phyloP scores from a whole-genome alignment of 2,113 vertebrate genomes.

The Echinops telfairi region DNA sequence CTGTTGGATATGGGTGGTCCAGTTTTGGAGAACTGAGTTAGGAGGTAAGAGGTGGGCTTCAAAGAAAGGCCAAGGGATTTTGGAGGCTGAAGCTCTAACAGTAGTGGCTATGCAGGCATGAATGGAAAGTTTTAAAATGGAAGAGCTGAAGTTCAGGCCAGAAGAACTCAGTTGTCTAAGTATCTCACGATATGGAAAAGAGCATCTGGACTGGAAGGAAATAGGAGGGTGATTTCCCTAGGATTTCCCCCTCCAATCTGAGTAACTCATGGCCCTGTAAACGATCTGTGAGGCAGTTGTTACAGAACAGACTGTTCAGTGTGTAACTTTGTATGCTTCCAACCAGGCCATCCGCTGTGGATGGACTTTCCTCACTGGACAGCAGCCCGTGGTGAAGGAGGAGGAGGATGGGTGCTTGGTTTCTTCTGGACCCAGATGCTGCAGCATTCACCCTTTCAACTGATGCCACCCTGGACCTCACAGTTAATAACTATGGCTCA shows the following conservation, averaged over 20 bases:
- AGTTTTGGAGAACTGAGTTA: neutral
- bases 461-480: neutral
- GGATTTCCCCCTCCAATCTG: neutral
- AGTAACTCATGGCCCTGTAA: neutral
- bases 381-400: neutral
- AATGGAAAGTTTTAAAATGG: neutral
- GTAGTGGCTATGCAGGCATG: neutral
- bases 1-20: neutral
- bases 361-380: neutral
- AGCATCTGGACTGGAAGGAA: neutral
- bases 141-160: neutral
- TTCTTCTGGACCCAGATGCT: neutral
- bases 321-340: neutral
- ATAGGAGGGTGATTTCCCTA: neutral
- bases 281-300: neutral
- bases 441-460: neutral
- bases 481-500: neutral
- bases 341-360: neutral
- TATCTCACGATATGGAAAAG: neutral
- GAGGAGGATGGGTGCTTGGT: neutral
- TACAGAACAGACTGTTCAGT: neutral
- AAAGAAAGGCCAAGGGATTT: neutral
- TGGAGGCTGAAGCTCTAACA: neutral
- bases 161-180: neutral
- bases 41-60: neutral